Conservation (phyloP, 2,113 vertebrate species). For the Cairina moschata region DNA sequence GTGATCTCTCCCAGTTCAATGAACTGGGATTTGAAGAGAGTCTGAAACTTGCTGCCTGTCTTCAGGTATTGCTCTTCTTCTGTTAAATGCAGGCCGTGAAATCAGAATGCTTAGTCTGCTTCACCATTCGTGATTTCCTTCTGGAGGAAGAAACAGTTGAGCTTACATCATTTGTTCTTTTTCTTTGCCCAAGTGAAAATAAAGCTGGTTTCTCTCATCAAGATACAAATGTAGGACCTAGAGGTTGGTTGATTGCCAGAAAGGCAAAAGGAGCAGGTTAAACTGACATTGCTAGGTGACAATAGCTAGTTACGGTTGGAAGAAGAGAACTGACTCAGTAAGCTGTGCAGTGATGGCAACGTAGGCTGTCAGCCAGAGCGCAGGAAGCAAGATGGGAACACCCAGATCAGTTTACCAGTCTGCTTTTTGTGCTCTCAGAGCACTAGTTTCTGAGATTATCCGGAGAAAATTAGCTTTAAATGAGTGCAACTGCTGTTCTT, state of each 20-base stretch:
- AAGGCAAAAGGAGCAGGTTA: constrained; percentile 9
- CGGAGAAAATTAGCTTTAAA: neutral
- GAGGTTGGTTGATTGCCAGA: neutral
- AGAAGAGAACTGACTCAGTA: constrained; percentile 50
- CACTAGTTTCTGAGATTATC: neutral
- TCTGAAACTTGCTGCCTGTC: neutral
- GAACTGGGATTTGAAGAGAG: neutral
- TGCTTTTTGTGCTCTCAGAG: neutral
- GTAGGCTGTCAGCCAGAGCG: constrained; percentile 50
- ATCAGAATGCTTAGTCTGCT: neutral
- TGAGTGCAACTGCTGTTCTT: neutral
- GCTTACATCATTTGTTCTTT: neutral
- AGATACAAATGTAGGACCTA: neutral
- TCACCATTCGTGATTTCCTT: neutral
- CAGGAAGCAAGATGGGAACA: constrained; percentile 69
- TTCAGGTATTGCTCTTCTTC: neutral
- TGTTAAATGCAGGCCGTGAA: neutral
- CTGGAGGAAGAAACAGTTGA: neutral
- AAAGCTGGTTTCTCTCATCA: neutral
- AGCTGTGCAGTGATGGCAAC: constrained; percentile 53
- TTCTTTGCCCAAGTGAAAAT: neutral
- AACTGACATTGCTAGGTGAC: constrained; percentile 40
- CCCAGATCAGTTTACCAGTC: constrained; percentile 53
- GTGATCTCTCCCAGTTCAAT: neutral
- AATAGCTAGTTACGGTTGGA: constrained; percentile 62